Evolutionary conservation across 2,113 vertebrate genomes (phyloP).

Genomic region (Oryzias curvinotus): DNA sequence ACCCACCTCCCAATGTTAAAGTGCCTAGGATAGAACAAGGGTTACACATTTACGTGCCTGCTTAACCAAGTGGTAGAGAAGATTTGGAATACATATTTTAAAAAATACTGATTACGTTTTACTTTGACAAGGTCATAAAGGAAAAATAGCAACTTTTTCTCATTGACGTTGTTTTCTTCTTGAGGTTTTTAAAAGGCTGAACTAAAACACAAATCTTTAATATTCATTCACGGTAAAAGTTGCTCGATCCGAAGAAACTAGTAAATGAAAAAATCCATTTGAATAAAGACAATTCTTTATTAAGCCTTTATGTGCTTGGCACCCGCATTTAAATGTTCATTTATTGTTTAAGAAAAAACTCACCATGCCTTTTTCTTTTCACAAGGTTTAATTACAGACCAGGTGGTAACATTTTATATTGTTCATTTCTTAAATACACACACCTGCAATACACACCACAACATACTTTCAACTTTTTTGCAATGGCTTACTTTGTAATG

Average conservation of each 20-base stretch:
- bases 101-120: too few species aligned
- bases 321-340: conserved; percentile 88
- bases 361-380: conserved; percentile 75
- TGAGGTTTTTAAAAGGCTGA: too few species aligned
- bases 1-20: too few species aligned
- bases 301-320: conserved; percentile 93
- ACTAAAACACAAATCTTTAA: too few species aligned
- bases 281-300: conserved; percentile 88
- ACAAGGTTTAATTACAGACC: conserved; percentile 81
- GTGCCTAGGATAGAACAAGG: too few species aligned
- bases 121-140: too few species aligned
- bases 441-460: conserved; percentile 95
- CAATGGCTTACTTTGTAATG: conserved; percentile 81
- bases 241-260: background rate
- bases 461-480: conserved; percentile 85
- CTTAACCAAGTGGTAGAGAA: too few species aligned
- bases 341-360: conserved; percentile 83
- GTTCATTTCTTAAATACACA: conserved; percentile 97
- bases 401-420: conserved; percentile 85
- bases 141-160: too few species aligned
- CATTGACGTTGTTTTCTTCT: too few species aligned
- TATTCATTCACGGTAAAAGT: too few species aligned
- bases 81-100: too few species aligned
- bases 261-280: conserved; percentile 27
- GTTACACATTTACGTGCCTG: too few species aligned